phyloP scores from a whole-genome alignment of 2,888 invertebrate species.

The Xestobium rufovillosum region DNA sequence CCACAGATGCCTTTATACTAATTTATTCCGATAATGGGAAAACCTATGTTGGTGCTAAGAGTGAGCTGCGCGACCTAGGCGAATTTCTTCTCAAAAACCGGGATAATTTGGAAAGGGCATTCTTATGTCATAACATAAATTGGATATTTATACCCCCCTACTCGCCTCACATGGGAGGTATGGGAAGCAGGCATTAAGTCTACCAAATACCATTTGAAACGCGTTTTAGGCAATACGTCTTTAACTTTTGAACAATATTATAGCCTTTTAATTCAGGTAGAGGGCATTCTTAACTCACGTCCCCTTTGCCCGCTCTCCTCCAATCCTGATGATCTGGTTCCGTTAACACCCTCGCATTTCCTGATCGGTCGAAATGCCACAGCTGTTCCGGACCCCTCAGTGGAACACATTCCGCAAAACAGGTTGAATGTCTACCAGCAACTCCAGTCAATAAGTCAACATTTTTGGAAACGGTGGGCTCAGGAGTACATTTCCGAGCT shows the following conservation, averaged over 20 bases:
- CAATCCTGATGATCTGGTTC: conserved; percentile 13
- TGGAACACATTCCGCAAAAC: too few species aligned
- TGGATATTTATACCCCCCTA: too few species aligned
- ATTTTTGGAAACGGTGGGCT: too few species aligned
- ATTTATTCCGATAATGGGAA: conserved; percentile 24
- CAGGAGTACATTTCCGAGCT: too few species aligned
- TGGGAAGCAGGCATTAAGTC: conserved; percentile 19
- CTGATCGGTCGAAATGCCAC: conserved; percentile 12
- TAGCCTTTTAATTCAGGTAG: conserved; percentile 15
- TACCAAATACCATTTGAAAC: conserved; percentile 23
- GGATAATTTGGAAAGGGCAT: conserved; percentile 20
- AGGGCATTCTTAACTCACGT: conserved; percentile 17
- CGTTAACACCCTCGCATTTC: conserved; percentile 17
- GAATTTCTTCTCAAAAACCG: conserved; percentile 22
- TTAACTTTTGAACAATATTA: conserved; percentile 16
- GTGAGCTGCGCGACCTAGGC: conserved; percentile 15
- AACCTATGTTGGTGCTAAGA: conserved; percentile 23
- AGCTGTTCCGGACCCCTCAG: conserved; percentile 11
- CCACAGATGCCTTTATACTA: conserved; percentile 20
- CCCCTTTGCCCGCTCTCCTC: conserved; percentile 12
- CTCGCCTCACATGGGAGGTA: too few species aligned
- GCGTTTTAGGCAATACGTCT: conserved; percentile 10
- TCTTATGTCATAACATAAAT: too few species aligned
- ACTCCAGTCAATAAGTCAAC: too few species aligned
- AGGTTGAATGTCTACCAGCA: too few species aligned